These are phyloP conservation scores for Julus scandinavius DNA, from an alignment of 2,888 invertebrate species.

Conservation along the genomic window DNA sequence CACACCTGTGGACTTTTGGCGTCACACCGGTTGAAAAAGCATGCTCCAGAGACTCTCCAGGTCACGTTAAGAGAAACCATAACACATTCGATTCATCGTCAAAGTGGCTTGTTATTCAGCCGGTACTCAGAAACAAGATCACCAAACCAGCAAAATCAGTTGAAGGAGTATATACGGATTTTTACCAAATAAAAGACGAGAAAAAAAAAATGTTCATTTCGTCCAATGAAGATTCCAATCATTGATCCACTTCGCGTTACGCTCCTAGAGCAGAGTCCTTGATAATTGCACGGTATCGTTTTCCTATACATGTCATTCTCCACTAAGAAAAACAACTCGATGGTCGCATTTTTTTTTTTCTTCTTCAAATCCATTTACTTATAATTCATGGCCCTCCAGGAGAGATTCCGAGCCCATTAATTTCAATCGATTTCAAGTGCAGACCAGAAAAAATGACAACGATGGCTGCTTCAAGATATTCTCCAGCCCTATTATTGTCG, in stretches of 20 bases:
- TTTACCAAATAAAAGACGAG: background rate
- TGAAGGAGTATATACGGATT: background rate
- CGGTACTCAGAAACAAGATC: background rate
- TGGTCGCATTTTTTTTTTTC: background rate
- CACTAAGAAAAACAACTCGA: slow-evolving; percentile 9
- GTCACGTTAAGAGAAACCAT: too few species aligned
- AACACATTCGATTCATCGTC: too few species aligned
- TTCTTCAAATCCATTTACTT: background rate
- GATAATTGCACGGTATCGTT: background rate
- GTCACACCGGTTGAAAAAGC: too few species aligned
- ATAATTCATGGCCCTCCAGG: slow-evolving; percentile 22
- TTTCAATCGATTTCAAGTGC: slow-evolving; percentile 1
- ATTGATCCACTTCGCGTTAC: background rate
- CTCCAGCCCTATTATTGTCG: background rate
- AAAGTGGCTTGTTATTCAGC: background rate
- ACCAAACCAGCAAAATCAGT: background rate
- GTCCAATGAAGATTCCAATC: background rate
- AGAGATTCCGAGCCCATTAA: slow-evolving; percentile 15
- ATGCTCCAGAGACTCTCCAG: too few species aligned
- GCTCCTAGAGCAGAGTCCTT: background rate
- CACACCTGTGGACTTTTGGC: too few species aligned
- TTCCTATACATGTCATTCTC: background rate
- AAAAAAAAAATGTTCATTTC: background rate
- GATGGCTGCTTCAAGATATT: background rate
- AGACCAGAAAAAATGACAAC: slow-evolving; percentile 30